These are phyloP conservation scores for Arge pagana DNA, from an alignment of 2,888 invertebrate genomes.

Conservation along the genomic window DNA sequence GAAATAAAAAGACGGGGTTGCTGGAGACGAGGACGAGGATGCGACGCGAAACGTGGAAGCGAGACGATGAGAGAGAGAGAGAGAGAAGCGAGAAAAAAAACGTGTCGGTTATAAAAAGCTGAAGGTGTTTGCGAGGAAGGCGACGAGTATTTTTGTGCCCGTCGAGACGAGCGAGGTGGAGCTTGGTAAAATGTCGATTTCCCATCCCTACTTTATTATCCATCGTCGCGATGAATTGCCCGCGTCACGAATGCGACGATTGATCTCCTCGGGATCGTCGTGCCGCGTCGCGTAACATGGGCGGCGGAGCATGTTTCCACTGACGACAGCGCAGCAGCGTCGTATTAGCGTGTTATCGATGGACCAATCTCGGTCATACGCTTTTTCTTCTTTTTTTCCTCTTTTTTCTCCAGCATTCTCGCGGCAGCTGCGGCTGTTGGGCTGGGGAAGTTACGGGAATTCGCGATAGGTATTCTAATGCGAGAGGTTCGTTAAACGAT, in stretches of 20 bases:
- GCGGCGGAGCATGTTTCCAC: too few species aligned
- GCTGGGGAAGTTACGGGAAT: constrained; percentile 17
- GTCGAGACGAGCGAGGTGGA: not conserved
- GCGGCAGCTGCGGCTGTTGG: constrained; percentile 2
- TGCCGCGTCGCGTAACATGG: constrained; percentile 2
- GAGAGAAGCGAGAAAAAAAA: not conserved
- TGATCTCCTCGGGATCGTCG: not conserved
- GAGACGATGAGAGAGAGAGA: not conserved
- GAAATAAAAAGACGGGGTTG: not conserved
- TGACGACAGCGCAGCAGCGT: too few species aligned
- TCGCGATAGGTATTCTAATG: constrained; percentile 18
- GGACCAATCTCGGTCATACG: too few species aligned
- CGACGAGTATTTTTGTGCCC: constrained; percentile 6
- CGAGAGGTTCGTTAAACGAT: constrained; percentile 16
- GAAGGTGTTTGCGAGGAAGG: constrained; percentile 18
- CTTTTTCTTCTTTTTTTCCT: too few species aligned
- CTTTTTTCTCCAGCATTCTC: too few species aligned
- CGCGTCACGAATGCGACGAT: not conserved
- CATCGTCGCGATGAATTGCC: not conserved
- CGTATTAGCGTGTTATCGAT: too few species aligned
- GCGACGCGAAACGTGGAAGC: not conserved
- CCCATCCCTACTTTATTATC: not conserved
- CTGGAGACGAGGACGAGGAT: not conserved
- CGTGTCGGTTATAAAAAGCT: constrained; percentile 8
- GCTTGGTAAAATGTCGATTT: not conserved